Evolutionary conservation across 2,113 vertebrate species (phyloP).

Genomic region (Amphiprion ocellaris): DNA sequence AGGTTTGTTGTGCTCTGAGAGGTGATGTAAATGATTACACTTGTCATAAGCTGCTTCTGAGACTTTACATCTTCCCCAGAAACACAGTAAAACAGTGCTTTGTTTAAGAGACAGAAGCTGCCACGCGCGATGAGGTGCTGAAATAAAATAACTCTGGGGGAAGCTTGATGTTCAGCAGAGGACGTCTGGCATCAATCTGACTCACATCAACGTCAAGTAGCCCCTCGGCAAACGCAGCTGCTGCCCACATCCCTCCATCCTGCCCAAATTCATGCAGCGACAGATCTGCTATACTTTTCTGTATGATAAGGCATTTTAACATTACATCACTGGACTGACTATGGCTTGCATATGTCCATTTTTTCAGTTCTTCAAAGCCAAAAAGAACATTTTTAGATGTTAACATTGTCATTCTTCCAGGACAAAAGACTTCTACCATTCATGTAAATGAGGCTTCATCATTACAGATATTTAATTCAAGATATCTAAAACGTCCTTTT

Average conservation of each 20-base stretch:
- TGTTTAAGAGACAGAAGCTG: slow-evolving; percentile 35
- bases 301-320: no score
- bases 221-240: slow-evolving; percentile 27
- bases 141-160: background rate
- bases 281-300: slow-evolving; percentile 29
- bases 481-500: no score
- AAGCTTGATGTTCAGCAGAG: slow-evolving; percentile 29
- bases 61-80: slow-evolving; percentile 12
- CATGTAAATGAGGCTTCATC: no score
- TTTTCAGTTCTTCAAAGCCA: no score
- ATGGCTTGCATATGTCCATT: no score
- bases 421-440: no score
- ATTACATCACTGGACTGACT: no score
- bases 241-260: slow-evolving; percentile 3
- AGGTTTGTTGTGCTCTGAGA: slow-evolving; percentile 5
- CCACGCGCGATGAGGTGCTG: background rate
- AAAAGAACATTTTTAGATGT: no score
- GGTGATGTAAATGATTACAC: slow-evolving; percentile 32
- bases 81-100: slow-evolving; percentile 21
- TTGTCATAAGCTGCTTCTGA: background rate
- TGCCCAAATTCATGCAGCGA: slow-evolving; percentile 6
- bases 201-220: slow-evolving; percentile 42
- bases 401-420: no score
- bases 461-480: no score
- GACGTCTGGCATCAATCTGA: slow-evolving; percentile 52